phyloP scores from a whole-genome alignment of 2,113 vertebrate species.

The Lepus timidus region DNA sequence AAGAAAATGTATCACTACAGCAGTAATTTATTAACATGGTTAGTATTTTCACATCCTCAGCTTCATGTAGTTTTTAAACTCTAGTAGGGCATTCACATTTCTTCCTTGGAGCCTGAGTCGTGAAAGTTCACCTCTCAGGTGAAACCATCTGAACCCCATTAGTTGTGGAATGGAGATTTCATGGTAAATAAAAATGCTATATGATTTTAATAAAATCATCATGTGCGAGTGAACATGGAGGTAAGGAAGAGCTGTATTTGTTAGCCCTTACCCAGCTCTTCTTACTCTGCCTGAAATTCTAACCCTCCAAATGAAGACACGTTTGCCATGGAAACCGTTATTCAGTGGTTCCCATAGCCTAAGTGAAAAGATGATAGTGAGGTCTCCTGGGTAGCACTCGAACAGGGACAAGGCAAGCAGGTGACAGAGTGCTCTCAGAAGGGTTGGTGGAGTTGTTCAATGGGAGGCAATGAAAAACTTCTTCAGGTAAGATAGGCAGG shows the following conservation, averaged over 20 bases:
- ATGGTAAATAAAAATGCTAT: conserved; percentile 89
- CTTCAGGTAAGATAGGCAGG: background rate
- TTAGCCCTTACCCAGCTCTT: conserved; percentile 79
- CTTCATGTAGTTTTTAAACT: conserved; percentile 80
- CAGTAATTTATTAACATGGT: background rate
- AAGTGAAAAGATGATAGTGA: conserved; percentile 80
- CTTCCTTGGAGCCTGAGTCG: conserved; percentile 82
- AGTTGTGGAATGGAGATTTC: conserved; percentile 89
- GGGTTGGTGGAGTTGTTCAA: background rate
- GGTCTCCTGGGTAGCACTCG: conserved; percentile 72
- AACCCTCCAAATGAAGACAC: conserved; percentile 84
- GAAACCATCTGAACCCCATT: conserved; percentile 88
- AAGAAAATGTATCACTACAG: background rate
- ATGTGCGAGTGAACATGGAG: conserved; percentile 85
- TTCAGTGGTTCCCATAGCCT: conserved; percentile 81
- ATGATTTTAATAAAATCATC: conserved; percentile 90
- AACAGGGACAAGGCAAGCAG: conserved; percentile 78
- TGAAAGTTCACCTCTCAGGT: conserved; percentile 87
- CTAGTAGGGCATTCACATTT: conserved; percentile 83
- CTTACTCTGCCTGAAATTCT: conserved; percentile 84
- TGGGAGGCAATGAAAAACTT: background rate
- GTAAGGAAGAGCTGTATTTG: conserved; percentile 85
- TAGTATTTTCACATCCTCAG: background rate
- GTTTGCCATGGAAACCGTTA: conserved; percentile 80
- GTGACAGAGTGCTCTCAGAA: conserved; percentile 82